phyloP scores from a whole-genome alignment of 1,140 invertebrate species.

The Brachionus calyciflorus region DNA sequence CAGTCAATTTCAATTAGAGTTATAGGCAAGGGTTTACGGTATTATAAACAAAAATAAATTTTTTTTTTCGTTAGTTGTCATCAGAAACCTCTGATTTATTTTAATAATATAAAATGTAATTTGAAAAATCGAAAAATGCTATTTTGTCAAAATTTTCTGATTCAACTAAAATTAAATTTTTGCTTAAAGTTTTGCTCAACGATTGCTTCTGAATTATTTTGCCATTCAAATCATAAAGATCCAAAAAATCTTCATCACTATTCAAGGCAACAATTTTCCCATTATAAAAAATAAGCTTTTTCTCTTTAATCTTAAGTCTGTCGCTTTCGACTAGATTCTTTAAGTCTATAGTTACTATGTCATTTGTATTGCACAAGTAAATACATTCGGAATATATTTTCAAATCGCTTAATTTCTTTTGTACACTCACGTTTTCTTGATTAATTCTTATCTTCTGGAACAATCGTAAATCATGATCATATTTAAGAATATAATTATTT shows the following conservation, averaged over 20 bases:
- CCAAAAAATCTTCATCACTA: not conserved
- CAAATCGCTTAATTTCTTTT: not conserved
- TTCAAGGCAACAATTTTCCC: not conserved
- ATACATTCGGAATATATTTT: not conserved
- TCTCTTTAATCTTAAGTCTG: not conserved
- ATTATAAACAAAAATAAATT: too few species aligned
- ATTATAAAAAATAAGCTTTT: not conserved
- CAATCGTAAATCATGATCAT: not conserved
- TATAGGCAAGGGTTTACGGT: too few species aligned
- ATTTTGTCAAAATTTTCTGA: not conserved
- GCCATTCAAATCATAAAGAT: not conserved
- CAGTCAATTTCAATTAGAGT: too few species aligned
- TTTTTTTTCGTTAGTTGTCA: too few species aligned
- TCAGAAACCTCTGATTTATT: too few species aligned
- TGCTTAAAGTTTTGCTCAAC: not conserved
- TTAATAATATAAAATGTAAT: not conserved
- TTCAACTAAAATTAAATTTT: not conserved
- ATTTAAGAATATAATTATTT: not conserved
- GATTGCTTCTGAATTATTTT: not conserved
- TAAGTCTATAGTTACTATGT: not conserved
- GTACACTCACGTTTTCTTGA: too few species aligned
- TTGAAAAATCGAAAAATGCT: conserved; percentile 2
- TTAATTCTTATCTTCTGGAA: not conserved
- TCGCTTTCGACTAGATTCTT: not conserved
- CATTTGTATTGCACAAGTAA: not conserved